Base-by-base conservation (phyloP, 2,888 invertebrate genomes). In the Morinoia aosen region DNA sequence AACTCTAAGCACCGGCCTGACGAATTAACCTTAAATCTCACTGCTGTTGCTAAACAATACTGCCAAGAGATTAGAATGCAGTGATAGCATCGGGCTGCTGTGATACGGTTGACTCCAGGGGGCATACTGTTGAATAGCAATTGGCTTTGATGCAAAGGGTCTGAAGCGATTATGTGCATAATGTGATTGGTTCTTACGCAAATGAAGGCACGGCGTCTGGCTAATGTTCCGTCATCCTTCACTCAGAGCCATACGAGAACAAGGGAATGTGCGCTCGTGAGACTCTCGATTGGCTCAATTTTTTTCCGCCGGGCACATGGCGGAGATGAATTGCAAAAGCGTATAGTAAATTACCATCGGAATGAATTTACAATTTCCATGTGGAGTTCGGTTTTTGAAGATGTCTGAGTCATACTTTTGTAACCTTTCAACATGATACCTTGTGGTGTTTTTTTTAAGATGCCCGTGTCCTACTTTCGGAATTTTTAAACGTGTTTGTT, bases 121-220 rank as follows among this genome's bases (percentile, higher is more conserved):
- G 93, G 57, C 93, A 93, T 48, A 93, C 93, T 57, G 48, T 93
- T 93, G 56, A 57, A 93, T 93, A 93, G 93, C 93, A 93, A 93
- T 93, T 93, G 93, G 93, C 93, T 93, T 90, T 93, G 93, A 93
- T 93, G 93, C 93, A 93, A 57, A 93, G 93, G 57, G 93, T 93
- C 48, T 57, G 48, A 93, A 93, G 93, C 56, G 93, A 93, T 56
- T 93, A 58, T 5, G 19, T 93, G 93, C 93, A 93, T 93, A 93
- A 93, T 93, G 93, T 57, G 93, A 93, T 93, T 57, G 93, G 57
- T 93, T 93, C 93, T 93, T n/a, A 93, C 93, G 93, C 93, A 93
- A 57, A 93, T 93, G 57, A 48, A 93, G 93, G 93, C 56, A 48
- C 25, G 57, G 33, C 57, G 57, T 5, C 25, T n/a, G 93, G 48